Evolutionary conservation across 2,113 vertebrate species (phyloP), one percentile per base, ranked within the genome.

Genomic region (Coreoperca whiteheadi): DNA sequence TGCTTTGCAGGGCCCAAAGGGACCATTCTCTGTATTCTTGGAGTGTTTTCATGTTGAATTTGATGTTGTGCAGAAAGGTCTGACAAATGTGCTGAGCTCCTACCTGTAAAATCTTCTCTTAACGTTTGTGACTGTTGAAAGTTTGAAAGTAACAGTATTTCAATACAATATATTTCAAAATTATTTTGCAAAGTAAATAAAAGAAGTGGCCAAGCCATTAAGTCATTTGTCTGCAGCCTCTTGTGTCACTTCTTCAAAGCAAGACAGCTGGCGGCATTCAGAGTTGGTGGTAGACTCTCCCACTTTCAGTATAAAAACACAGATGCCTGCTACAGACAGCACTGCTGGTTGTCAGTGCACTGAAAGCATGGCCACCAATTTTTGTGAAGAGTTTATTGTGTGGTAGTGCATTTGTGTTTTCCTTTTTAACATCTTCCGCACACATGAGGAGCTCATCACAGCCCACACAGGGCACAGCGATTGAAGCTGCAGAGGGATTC

Each of bases 371-470:
- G 51, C 74, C 34, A n/a, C 54, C 1, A 8, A 83, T 75, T 84
- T 46, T 76, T 30, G 10, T 56, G 50, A 6, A 16, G 76, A 77
- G 73, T 87, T 74, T 79, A 80, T 64, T 81, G 83, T 69, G 64
- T 57, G 59, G 65, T 20, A 63, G 72, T 25, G 60, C 74, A 81
- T 91, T 89, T n/a, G 82, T 91, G 77, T 77, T 86, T 73, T 80
- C 77, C 68, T 83, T 86, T 89, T 83, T 88, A 82, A 87, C 25
- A 34, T 88, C 74, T 53, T 82, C 16, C 51, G 32, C 30, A 57
- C 79, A 76, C 88, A 88, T 37, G 57, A 88, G 81, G 84, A 91
- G 87, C 82, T 87, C 89, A 91, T 89, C 86, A 70, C 28, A 20
- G 73, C 70, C 74, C 75, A 72, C 71, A 73, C 68, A 63, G 82